Evolutionary conservation across 1,140 invertebrate species (phyloP), one percentile per base, ranked within the genome.

Genomic region (Drosophila quadrilineata): DNA sequence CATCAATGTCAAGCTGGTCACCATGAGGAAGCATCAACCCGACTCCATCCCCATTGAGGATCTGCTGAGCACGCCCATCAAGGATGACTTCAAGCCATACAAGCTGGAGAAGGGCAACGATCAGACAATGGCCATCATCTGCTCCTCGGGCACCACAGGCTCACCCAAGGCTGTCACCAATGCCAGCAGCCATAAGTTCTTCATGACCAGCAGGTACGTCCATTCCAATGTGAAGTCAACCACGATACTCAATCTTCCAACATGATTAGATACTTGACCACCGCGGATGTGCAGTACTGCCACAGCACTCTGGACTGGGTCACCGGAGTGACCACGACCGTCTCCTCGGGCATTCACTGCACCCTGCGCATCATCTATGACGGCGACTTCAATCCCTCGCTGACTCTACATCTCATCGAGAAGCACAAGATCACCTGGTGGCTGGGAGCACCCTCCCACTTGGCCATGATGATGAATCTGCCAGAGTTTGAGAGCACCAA

Each of bases 111-210:
- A 29, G 1, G 75, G 72, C 19, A 48, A 40, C 1, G 68, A 80
- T 24, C 69, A 79, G 19, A 75, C 72, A 3, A 53, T 73, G 8
- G 53, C 72, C 5, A 87, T 91, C 40, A 58, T 91, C 1, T 90
- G 72, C 38, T 92, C 94, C 0, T 94, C 93, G 59, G 94, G 94
- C 6, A 95, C 95, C 6, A 95, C 94, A 24, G 94, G 95, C 46
- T 84, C 92, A n/a, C 94, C 95, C 1, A 96, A 96, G 90, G 94
- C 94, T 19, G 95, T 95, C 0, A 91, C 93, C 76, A 87, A 95
- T 3, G 93, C 94, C 1, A 93, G 95, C 63, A 35, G 28, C 12
- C 59, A 63, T 24, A 64, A 56, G 36, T 63, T 57, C 33, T 69
- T 49, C 22, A 49, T 16, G 16, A 31, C 41, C 5, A 33, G 5